These are phyloP conservation scores for Drosophila neotestacea DNA, from an alignment of 2,888 invertebrate genomes.

Conservation along the genomic window DNA sequence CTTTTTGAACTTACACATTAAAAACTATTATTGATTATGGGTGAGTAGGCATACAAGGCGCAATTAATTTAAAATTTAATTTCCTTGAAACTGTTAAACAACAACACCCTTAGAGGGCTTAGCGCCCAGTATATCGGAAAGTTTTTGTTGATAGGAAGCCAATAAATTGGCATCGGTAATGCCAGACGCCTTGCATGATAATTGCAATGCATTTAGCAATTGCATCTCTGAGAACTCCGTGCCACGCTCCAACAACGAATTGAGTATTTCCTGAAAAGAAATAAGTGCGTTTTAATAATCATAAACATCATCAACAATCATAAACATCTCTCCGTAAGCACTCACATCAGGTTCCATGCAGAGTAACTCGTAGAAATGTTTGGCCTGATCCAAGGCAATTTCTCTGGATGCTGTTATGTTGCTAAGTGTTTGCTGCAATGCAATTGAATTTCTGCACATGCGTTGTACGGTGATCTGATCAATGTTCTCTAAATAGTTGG, in stretches of 20 bases:
- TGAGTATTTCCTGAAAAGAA: conserved; percentile 90
- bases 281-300: neutral
- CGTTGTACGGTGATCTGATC: conserved; percentile 93
- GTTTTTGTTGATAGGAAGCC: conserved; percentile 90
- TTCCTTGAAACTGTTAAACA: conserved; percentile 86
- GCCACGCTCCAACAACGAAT: conserved; percentile 93
- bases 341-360: conserved; percentile 92
- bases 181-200: conserved; percentile 89
- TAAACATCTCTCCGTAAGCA: conserved; percentile 1
- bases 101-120: conserved; percentile 91
- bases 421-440: conserved; percentile 93
- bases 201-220: conserved; percentile 93
- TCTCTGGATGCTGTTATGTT: conserved; percentile 93
- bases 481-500: conserved; percentile 91
- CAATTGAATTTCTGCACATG: conserved; percentile 94
- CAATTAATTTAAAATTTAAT: conserved; percentile 29
- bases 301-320: too few relatives aligned
- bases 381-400: conserved; percentile 94
- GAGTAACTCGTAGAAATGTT: conserved; percentile 94
- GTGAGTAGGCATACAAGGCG: conserved; percentile 42
- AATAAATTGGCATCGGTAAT: conserved; percentile 87
- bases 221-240: conserved; percentile 95
- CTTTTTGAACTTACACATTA: conserved; percentile 52
- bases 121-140: conserved; percentile 92
- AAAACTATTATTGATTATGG: conserved; percentile 52